Conservation (phyloP, 2,113 vertebrate genomes). For the Eleginops maclovinus region DNA sequence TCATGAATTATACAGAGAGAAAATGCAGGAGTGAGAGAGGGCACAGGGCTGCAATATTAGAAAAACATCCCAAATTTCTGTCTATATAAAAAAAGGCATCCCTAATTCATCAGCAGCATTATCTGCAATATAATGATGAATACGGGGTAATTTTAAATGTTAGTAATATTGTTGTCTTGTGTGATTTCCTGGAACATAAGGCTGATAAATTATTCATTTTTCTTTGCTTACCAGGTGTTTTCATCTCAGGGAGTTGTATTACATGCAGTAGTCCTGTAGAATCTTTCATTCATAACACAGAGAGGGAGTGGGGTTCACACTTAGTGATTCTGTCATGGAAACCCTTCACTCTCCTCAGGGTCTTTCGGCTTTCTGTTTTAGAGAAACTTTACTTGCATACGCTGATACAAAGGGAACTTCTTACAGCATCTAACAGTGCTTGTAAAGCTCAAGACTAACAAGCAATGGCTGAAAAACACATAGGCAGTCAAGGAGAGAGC, state of each 20-base stretch:
- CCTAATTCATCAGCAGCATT: neutral
- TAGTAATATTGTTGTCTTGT: constrained; percentile 48
- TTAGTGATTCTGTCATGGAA: constrained; percentile 38
- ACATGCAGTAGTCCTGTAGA: constrained; percentile 54
- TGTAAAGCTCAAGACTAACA: constrained; percentile 16
- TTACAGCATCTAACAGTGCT: neutral
- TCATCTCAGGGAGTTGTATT: constrained; percentile 70
- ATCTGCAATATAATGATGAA: neutral
- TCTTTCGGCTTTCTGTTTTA: constrained; percentile 10
- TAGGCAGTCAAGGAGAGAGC: constrained; percentile 22
- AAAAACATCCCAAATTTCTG: neutral
- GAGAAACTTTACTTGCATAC: constrained; percentile 24
- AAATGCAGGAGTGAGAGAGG: constrained; percentile 32
- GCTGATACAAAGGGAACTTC: neutral
- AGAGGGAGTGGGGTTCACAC: constrained; percentile 37
- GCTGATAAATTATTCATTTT: constrained; percentile 73
- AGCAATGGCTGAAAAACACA: constrained; percentile 10
- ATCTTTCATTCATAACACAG: constrained; percentile 66
- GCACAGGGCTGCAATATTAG: neutral
- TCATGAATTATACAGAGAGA: constrained; percentile 75
- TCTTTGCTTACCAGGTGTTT: constrained; percentile 73
- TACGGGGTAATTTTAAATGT: constrained; percentile 29
- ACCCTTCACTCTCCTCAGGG: constrained; percentile 45
- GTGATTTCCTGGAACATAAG: constrained; percentile 61
- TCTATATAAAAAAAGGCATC: neutral